These are phyloP conservation scores for Grammomys surdaster DNA, from an alignment of 2,113 vertebrate genomes.

Conservation along the genomic window DNA sequence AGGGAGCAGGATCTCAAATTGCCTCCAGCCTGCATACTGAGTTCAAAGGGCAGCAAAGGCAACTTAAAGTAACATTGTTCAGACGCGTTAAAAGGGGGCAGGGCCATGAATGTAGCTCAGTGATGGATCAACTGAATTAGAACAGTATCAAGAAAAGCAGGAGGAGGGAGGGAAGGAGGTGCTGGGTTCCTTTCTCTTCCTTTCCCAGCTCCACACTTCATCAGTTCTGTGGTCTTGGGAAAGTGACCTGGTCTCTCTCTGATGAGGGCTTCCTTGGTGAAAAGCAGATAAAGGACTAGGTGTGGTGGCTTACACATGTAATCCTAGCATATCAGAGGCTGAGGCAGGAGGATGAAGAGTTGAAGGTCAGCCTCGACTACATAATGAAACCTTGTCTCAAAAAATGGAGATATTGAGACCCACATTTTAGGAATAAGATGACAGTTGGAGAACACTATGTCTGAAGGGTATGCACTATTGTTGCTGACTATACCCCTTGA, in stretches of 20 bases:
- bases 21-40: not conserved
- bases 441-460: accelerated
- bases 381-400: not conserved
- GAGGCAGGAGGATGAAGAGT: not conserved
- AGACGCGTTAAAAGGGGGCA: not conserved
- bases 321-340: not conserved
- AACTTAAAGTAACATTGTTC: not conserved
- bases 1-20: not conserved
- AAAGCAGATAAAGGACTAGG: not conserved
- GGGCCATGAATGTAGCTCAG: too few species aligned
- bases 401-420: not conserved
- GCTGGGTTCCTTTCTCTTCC: not conserved
- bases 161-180: not conserved
- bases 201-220: not conserved
- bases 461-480: too few species aligned
- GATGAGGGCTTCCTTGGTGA: not conserved
- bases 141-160: not conserved
- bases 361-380: not conserved
- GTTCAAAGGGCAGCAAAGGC: not conserved
- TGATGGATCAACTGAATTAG: too few species aligned
- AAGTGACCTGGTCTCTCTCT: not conserved
- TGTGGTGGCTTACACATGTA: not conserved
- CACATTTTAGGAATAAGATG: not conserved
- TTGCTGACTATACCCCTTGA: not conserved
- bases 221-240: not conserved